Base-by-base conservation (phyloP, 2,113 vertebrate species). In the Gracilinanus agilis region DNA sequence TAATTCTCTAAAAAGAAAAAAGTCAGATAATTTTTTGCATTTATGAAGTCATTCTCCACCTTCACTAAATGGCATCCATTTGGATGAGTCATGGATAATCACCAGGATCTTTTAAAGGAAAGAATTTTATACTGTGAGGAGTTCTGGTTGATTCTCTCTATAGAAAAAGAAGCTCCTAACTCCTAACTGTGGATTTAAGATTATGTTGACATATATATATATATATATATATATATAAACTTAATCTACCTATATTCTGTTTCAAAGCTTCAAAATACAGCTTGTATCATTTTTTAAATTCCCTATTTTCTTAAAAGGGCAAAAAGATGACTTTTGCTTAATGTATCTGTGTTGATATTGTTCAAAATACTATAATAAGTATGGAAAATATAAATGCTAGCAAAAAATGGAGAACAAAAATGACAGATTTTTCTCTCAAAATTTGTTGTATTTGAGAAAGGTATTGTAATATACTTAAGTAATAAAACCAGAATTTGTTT, bases 321-420 rank as follows among this genome's bases (percentile, higher is more conserved):
- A 92, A 97, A 95, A 83, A 96, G 91, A 95, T 94, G 93, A 97
- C 92, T 96, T 97, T 96, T 96, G 96, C 96, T 96, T n/a, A 75
- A n/a, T 83, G 6, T 83, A 83, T 40, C 19, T 61, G 89, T 93
- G 61, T 95, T 95, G 96, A 97, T 97, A 97, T 95, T 96, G 91
- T 96, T 95, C 88, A 94, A 40, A 96, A 96, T 96, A 88, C 93
- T 96, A 97, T 96, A 95, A 97, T 97, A 96, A 96, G 96, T 95
- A 96, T 94, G 96, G 93, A 94, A 97, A 93, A 96, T 95, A 91
- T 3, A 95, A 53, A 96, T 92, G 94, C 91, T n/a, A 94, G 91
- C 24, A 93, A 96, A 96, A 96, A 97, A 96, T 89, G 93, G 75
- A 90, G 92, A 95, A 96, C 93, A 96, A 97, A 97, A 90, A 92